Evolutionary conservation across 1,140 invertebrate genomes (phyloP), one percentile per base, ranked within the genome.

Genomic region (Euschistus heros): DNA sequence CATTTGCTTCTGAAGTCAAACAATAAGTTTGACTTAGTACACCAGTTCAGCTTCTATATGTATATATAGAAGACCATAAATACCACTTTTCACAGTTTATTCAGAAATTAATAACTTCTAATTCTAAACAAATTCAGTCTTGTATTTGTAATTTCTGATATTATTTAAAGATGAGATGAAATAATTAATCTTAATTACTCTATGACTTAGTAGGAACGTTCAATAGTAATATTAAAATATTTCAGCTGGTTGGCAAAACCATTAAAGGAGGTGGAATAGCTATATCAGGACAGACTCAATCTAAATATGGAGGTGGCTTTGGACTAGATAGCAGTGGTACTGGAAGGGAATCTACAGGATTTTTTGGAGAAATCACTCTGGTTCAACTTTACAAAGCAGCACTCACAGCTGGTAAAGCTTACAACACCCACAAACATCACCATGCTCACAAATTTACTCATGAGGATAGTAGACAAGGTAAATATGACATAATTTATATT

Each of bases 391-490:
- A 90, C 73, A 82, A 80, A 42, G 85, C 89, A 0, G 88, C 87
- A 0, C 73, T 91, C 44, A 87, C 85, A 0, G 87, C 87, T 1
- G 88, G 88, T 0, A 90, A 90, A 75, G 88, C 88, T 0, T 88
- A 90, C 72, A 85, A 83, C 62, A 86, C 89, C 71, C 88, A 90
- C 74, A 90, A 90, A 71, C 88, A 90, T 69, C 88, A 90, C 71
- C 88, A 90, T 71, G 87, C 80, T 0, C 86, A 89, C 71, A 84
- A 87, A 68, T 88, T 84, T 69, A 84, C 84, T 69, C 86, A 89
- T 70, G 84, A 89, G 67, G 69, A 76, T 72, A 17, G 74, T 72
- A 17, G 74, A 65, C 2, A 76, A 18, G 22, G 54, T 57, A 57
- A 37, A 37, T 37, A 37, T 37, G 7, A 10, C 1, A 50, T 50